Evolutionary conservation across 2,888 invertebrate genomes (phyloP).

Genomic region (Tineola bisselliella): DNA sequence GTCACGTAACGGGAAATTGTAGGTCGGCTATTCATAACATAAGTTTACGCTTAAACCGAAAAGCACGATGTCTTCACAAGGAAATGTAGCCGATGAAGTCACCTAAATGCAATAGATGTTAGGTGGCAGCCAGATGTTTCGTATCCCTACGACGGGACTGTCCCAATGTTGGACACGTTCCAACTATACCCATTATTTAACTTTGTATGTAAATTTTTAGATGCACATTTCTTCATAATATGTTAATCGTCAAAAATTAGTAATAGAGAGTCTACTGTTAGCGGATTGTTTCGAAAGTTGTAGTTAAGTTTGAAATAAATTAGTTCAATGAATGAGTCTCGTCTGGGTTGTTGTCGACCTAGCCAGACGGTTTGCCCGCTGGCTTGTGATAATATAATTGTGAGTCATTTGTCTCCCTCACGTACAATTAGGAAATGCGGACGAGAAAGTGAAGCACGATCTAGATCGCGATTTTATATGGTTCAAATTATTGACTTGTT

Average conservation of each 20-base stretch:
- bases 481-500: neutral
- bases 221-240: too few species aligned
- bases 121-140: neutral
- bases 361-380: slow-evolving; percentile 27
- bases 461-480: neutral
- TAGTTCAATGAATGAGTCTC: neutral
- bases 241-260: too few species aligned
- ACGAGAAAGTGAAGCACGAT: neutral
- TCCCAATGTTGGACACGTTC: neutral
- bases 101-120: neutral
- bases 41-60: neutral
- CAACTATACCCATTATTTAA: neutral
- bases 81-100: neutral
- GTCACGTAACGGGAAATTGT: neutral
- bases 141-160: neutral
- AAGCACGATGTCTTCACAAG: neutral
- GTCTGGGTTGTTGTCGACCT: neutral
- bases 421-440: neutral
- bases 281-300: neutral
- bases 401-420: slow-evolving; percentile 21
- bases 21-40: neutral
- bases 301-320: neutral
- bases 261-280: neutral
- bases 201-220: neutral
- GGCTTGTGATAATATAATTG: slow-evolving; percentile 25